Percentiles rank a stretch among this genome's conserved stretches.
Conservation (phyloP, 2,797 vertebrate species). For the Gila robusta region DNA sequence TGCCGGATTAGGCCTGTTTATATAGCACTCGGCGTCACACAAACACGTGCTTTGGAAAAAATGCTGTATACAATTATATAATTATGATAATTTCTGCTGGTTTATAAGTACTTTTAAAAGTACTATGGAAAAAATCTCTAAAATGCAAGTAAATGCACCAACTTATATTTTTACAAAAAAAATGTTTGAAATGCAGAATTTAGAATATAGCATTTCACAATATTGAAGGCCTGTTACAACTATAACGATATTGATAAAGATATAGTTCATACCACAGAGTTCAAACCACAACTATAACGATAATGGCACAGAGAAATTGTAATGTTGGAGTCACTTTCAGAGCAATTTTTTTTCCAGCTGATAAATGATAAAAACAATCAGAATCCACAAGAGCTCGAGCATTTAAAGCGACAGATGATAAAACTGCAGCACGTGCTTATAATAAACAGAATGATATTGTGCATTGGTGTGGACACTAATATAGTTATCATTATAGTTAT, state of each 20-base stretch:
- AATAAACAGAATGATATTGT: no score
- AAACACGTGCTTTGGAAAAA: background rate
- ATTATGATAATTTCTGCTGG: background rate
- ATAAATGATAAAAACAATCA: no score
- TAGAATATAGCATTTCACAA: background rate
- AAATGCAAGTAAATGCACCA: background rate
- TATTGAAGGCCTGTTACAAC: no score
- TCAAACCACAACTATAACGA: background rate
- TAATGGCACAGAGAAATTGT: background rate
- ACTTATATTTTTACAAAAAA: background rate
- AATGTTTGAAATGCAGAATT: background rate
- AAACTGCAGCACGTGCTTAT: no score
- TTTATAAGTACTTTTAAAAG: background rate
- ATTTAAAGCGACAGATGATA: no score
- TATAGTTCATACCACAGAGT: no score
- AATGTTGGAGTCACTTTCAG: no score
- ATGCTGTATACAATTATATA: background rate
- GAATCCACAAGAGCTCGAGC: no score
- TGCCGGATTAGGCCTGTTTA: conserved; percentile 39
- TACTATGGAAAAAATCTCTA: no score
- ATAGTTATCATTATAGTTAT: background rate
- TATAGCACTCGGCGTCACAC: background rate
- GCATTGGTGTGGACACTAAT: no score
- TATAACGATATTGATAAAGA: no score
- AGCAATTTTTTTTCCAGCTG: no score